phyloP scores from a whole-genome alignment of 2,888 invertebrate genomes.

The Caenorhabditis sinica region DNA sequence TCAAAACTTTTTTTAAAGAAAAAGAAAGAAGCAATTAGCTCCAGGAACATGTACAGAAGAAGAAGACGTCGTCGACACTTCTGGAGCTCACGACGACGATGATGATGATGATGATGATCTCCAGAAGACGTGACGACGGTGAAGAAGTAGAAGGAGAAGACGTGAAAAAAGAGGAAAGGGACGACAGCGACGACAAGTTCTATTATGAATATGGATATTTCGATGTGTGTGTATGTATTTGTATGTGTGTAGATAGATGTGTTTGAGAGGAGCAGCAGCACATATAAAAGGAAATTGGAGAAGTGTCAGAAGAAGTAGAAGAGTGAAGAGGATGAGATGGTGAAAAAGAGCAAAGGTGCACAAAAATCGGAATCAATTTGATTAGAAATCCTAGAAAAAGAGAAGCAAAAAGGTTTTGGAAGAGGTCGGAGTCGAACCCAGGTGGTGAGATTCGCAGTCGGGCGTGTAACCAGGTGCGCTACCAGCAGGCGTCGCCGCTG shows the following conservation, averaged over 20 bases:
- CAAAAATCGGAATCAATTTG: background rate
- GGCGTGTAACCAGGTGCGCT: background rate
- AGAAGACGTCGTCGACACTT: conserved; percentile 33
- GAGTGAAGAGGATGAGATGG: conserved; percentile 14
- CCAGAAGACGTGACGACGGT: conserved; percentile 45
- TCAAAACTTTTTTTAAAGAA: conserved; percentile 1
- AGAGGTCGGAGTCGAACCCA: conserved; percentile 4
- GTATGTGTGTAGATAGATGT: conserved; percentile 20
- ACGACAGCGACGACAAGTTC: conserved; percentile 44
- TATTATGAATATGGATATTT: conserved; percentile 65
- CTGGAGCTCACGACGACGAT: conserved; percentile 30
- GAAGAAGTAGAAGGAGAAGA: conserved; percentile 14
- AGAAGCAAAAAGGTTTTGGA: background rate
- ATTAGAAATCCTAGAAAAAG: conserved; percentile 10
- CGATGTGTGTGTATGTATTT: conserved; percentile 31
- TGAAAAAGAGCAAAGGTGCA: conserved; percentile 9
- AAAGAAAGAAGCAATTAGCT: conserved; percentile 61
- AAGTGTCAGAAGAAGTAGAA: conserved; percentile 42
- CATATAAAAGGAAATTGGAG: conserved; percentile 51
- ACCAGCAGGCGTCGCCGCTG: too few relatives aligned
- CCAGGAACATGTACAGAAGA: conserved; percentile 24
- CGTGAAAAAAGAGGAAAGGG: conserved; percentile 7
- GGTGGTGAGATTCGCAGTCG: background rate
- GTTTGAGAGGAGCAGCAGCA: conserved; percentile 10
- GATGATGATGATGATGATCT: conserved; percentile 49